Conservation (phyloP, 2,113 vertebrate species). For the Rafetus swinhoei region DNA sequence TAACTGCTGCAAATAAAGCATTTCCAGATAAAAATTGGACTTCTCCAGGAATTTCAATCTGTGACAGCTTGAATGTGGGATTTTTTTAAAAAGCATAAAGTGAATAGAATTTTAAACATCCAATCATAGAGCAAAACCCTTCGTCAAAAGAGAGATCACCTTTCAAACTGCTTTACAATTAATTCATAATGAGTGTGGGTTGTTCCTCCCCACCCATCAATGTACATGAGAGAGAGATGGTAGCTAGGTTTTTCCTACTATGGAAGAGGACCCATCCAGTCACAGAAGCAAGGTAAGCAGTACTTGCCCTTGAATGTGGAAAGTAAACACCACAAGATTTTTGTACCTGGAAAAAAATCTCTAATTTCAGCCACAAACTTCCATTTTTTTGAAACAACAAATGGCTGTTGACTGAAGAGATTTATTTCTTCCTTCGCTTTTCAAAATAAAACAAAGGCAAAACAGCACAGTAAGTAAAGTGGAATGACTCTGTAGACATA, state of each 20-base stretch:
- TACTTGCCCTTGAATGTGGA: neutral
- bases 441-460: neutral
- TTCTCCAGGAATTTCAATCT: neutral
- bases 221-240: neutral
- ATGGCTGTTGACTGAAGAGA: neutral
- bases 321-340: neutral
- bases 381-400: neutral
- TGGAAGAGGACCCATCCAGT: neutral
- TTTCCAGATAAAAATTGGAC: neutral
- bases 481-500: neutral
- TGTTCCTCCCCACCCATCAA: neutral
- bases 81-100: neutral
- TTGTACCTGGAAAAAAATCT: neutral
- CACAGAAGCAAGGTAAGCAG: neutral
- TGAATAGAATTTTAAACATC: neutral
- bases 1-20: neutral
- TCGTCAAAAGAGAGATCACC: neutral
- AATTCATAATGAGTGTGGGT: neutral
- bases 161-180: neutral
- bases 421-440: neutral
- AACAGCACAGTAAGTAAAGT: neutral
- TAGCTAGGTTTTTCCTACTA: neutral
- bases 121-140: neutral
- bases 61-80: neutral
- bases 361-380: neutral